phyloP scores from a whole-genome alignment of 64 coral and sea anemone species.

The Platygyra sinensis region DNA sequence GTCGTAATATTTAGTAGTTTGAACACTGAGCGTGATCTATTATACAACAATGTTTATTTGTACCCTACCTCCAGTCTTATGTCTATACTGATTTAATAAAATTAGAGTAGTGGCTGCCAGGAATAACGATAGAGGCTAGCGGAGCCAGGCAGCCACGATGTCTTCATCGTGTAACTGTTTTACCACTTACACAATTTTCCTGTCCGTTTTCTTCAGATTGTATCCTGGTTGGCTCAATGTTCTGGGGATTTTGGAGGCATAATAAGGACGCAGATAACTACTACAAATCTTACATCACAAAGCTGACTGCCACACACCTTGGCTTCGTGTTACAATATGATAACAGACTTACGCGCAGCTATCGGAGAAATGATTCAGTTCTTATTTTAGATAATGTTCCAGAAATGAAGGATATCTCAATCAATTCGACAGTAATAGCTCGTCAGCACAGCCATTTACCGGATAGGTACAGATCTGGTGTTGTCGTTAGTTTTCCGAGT shows the following conservation, averaged over 20 bases:
- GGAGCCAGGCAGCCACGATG: too few relatives aligned
- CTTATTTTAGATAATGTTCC: conserved; percentile 17
- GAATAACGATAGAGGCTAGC: too few relatives aligned
- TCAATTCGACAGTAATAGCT: conserved; percentile 5
- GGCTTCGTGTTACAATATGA: not conserved
- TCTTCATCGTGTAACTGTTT: too few relatives aligned
- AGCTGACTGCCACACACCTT: not conserved
- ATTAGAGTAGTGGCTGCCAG: too few relatives aligned
- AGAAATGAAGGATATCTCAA: not conserved
- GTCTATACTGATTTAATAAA: too few relatives aligned
- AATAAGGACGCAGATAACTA: not conserved
- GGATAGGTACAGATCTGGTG: conserved; percentile 5
- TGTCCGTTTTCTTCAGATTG: too few relatives aligned
- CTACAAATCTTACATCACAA: not conserved
- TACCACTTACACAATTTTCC: too few relatives aligned
- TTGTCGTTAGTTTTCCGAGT: not conserved
- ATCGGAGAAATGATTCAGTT: not conserved
- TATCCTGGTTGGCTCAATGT: too few relatives aligned
- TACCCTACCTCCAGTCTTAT: too few relatives aligned
- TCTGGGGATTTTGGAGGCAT: not conserved
- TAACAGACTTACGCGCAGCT: not conserved
- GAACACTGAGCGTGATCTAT: too few relatives aligned
- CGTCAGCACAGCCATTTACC: not conserved
- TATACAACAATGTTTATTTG: too few relatives aligned
- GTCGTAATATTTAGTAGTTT: too few relatives aligned